Base-by-base conservation (phyloP, 1,140 invertebrate species). In the Caenorhabditis latens region DNA sequence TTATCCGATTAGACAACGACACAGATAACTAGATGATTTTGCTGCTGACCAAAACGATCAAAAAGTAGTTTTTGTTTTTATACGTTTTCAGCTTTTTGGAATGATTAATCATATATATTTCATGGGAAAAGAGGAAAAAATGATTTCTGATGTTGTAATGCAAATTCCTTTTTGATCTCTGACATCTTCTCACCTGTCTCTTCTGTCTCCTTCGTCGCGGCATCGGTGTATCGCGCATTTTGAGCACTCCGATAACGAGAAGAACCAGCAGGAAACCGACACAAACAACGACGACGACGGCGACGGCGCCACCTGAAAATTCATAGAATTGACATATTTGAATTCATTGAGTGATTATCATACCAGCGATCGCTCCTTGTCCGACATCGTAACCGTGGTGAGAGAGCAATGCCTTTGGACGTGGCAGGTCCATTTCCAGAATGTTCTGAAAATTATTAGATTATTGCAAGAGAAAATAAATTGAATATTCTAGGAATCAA, bases 351-450 rank as follows among this genome's bases (percentile, higher is more conserved):
- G 1, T 32, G 11, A 11, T 13, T 63, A 4, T 63, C 84, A 40
- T 32, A 88, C 87, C 91, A 65, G 91, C 91, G 75, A 92, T 87
- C 43, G 91, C 91, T 14, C 91, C 92, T 84, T 92, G 92, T 86
- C 91, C 91, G 53, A 90, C 89, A 85, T 92, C 91, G 84, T 91
- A 92, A 8, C 91, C 91, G 84, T 91, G 91, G 82, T 92, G 91
- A 82, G 86, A 86, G 19, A 92, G 88, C 58, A 92, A 84, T 13
- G 91, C 91, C 61, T 92, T 92, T 21, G 91, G 91, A 71, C 92
- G 89, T 21, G 91, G 91, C n/a, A 92, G 88, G 71, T 92, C 91
- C 91, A 92, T 92, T 85, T 92, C 91, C 19, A 92, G 87, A 82
- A 92, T 92, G 84, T 92, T 92, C 89, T 92, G 84, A 86, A 86